phyloP scores from a whole-genome alignment of 92 coral and sea anemone genomes.

The Micromussa lordhowensis region DNA sequence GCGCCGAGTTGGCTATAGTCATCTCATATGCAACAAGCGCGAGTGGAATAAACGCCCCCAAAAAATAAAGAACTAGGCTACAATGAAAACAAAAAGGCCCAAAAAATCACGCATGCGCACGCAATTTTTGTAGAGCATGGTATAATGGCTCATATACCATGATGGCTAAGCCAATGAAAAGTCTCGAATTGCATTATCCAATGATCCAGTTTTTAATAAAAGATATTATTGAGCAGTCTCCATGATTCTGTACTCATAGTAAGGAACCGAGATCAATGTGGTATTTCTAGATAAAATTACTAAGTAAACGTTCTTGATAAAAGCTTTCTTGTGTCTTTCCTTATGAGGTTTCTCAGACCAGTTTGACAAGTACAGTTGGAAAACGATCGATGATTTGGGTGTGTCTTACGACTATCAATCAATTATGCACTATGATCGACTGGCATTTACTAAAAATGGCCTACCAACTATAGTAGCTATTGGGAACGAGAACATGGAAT shows the following conservation, averaged over 20 bases:
- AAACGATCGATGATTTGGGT: conserved; percentile 70
- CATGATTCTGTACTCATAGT: not conserved
- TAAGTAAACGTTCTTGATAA: not conserved
- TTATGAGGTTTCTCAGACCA: conserved; percentile 66
- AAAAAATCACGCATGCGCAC: too few species aligned
- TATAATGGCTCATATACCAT: too few species aligned
- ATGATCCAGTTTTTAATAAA: too few species aligned
- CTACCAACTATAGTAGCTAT: conserved; percentile 80
- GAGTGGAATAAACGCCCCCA: too few species aligned
- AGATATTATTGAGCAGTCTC: not conserved
- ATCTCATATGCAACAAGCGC: too few species aligned
- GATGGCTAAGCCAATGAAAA: too few species aligned
- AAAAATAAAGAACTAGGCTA: too few species aligned
- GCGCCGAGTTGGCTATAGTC: too few species aligned
- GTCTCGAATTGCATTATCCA: too few species aligned
- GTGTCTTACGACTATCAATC: conserved; percentile 77
- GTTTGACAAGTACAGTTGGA: conserved; percentile 78
- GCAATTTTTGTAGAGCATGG: too few species aligned
- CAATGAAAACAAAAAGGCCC: too few species aligned
- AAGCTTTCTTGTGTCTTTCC: not conserved
- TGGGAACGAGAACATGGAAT: conserved; percentile 63
- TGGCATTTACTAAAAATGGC: conserved; percentile 72
- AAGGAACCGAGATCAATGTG: not conserved
- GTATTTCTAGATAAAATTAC: not conserved
- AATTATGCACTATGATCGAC: conserved; percentile 82